A percentile compares a stretch with the other conserved stretches of the same genome.
Conservation (phyloP, 2,888 invertebrate genomes). For the Cosmopolites sordidus region DNA sequence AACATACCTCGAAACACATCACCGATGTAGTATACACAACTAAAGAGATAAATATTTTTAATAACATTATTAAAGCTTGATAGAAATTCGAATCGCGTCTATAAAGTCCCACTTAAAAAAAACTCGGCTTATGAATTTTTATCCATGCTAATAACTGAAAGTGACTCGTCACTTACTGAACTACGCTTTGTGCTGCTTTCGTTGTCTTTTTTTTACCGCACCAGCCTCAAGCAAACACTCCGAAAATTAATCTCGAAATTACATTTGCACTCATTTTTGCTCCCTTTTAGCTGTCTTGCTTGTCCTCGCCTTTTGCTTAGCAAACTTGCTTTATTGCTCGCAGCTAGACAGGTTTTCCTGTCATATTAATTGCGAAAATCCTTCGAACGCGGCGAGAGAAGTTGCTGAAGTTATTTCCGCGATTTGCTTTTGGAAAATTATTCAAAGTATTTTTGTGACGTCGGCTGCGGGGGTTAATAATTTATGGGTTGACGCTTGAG, state of each 20-base stretch:
- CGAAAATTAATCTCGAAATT: constrained; percentile 56
- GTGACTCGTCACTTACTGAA: not conserved
- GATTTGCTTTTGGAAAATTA: constrained; percentile 16
- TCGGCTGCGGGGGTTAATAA: constrained; percentile 2
- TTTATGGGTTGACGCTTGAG: constrained; percentile 7
- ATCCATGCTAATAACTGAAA: constrained; percentile 1
- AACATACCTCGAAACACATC: too few relatives aligned
- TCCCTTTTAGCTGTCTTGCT: constrained; percentile 41
- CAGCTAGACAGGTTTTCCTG: constrained; percentile 38
- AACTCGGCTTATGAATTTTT: not conserved
- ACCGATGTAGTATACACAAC: too few relatives aligned
- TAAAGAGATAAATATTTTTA: too few relatives aligned
- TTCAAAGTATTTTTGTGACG: constrained; percentile 17
- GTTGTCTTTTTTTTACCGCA: constrained; percentile 27
- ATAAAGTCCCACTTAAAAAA: too few relatives aligned
- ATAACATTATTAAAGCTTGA: too few relatives aligned
- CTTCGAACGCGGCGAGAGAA: constrained; percentile 22
- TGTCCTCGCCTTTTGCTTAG: constrained; percentile 33
- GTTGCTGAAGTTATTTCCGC: constrained; percentile 17
- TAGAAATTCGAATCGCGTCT: too few relatives aligned
- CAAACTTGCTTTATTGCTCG: constrained; percentile 37
- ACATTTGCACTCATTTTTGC: constrained; percentile 56
- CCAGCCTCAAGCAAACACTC: constrained; percentile 35
- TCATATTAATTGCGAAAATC: constrained; percentile 40
- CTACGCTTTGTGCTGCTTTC: constrained; percentile 11